These are phyloP conservation scores for Perca fluviatilis DNA, from an alignment of 2,113 vertebrate genomes.

Conservation along the genomic window DNA sequence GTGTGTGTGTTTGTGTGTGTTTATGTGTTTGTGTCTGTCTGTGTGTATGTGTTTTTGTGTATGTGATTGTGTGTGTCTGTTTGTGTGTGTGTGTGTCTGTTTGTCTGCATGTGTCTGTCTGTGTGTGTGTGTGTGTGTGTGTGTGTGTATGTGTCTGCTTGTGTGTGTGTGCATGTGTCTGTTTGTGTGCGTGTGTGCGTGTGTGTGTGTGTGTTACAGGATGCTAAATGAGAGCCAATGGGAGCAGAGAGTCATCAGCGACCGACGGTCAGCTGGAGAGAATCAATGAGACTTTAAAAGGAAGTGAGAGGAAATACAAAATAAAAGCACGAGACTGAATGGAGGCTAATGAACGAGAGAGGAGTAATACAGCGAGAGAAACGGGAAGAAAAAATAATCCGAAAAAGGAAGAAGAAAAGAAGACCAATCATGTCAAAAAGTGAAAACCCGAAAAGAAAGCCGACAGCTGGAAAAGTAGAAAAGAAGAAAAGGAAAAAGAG, in stretches of 20 bases:
- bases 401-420: background rate
- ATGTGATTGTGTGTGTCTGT: no score
- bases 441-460: background rate
- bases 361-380: background rate
- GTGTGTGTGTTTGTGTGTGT: no score
- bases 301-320: background rate
- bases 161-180: no score
- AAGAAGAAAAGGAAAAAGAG: background rate
- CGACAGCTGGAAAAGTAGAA: background rate
- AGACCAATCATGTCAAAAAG: background rate
- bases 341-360: constrained; percentile 6
- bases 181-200: background rate
- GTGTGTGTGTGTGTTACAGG: no score
- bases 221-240: no score
- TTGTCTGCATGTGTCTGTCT: no score
- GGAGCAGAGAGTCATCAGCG: background rate
- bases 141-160: no score
- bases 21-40: no score
- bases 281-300: background rate
- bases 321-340: background rate
- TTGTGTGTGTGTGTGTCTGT: no score
- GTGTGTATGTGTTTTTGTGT: no score
- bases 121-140: no score
- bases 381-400: no score
- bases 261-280: background rate